A percentile compares a stretch with the other conserved stretches of the same genome.
Conservation (phyloP, 2,888 invertebrate species). For the Beris morrisii region DNA sequence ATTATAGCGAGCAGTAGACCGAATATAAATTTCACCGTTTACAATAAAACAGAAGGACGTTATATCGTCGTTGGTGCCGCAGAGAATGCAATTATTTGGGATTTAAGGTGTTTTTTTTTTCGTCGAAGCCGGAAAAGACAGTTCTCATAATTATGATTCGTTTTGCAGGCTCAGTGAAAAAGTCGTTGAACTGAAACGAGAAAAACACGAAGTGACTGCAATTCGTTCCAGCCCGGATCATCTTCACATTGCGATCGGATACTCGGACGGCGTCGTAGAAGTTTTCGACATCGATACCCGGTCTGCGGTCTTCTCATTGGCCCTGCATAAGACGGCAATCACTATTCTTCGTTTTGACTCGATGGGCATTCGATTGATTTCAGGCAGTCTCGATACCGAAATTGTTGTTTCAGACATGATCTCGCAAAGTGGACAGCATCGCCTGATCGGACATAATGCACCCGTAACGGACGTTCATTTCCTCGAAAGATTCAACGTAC, state of each 20-base stretch:
- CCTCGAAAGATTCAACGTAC: slow-evolving; percentile 65
- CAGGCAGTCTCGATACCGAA: slow-evolving; percentile 88
- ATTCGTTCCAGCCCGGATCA: slow-evolving; percentile 76
- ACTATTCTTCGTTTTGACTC: slow-evolving; percentile 81
- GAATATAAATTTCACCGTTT: slow-evolving; percentile 77
- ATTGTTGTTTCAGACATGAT: slow-evolving; percentile 94
- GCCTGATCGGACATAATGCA: slow-evolving; percentile 91
- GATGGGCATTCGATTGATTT: slow-evolving; percentile 81
- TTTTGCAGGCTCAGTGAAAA: slow-evolving; percentile 57
- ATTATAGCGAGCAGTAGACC: slow-evolving; percentile 80
- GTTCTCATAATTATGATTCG: not conserved
- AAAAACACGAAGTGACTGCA: slow-evolving; percentile 76
- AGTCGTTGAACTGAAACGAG: slow-evolving; percentile 78
- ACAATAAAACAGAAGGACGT: slow-evolving; percentile 76
- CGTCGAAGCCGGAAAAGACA: not conserved
- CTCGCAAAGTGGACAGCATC: slow-evolving; percentile 84
- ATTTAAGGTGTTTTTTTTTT: slow-evolving; percentile 72
- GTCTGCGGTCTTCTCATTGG: slow-evolving; percentile 68
- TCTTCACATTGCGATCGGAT: slow-evolving; percentile 85
- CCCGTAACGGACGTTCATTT: slow-evolving; percentile 81
- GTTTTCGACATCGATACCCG: slow-evolving; percentile 77
- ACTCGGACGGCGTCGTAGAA: slow-evolving; percentile 84
- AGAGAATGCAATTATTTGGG: slow-evolving; percentile 94
- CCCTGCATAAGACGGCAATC: slow-evolving; percentile 84
- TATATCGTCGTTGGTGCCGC: slow-evolving; percentile 90